phyloP scores from a whole-genome alignment of 1,140 invertebrate genomes.

The Polypedilum pembai region DNA sequence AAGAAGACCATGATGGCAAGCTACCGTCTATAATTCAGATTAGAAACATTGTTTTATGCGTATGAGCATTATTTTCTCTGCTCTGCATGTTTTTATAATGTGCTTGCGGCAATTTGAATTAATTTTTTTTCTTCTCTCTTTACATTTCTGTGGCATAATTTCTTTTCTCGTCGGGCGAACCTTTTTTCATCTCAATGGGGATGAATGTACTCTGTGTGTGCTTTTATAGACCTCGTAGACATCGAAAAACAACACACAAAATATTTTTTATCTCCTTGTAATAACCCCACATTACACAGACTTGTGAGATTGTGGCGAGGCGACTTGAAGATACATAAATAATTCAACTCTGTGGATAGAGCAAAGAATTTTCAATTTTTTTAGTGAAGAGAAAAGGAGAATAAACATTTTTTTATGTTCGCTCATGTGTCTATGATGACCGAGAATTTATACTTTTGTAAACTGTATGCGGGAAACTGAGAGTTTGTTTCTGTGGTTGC shows the following conservation, averaged over 20 bases:
- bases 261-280: not conserved
- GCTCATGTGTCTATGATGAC: not conserved
- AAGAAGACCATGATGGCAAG: not conserved
- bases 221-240: not conserved
- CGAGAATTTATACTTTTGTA: not conserved
- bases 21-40: slow-evolving; percentile 14
- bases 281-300: slow-evolving; percentile 10
- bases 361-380: not conserved
- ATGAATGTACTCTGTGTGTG: not conserved
- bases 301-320: slow-evolving; percentile 2
- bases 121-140: slow-evolving; percentile 9
- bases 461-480: not conserved
- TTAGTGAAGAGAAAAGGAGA: not conserved
- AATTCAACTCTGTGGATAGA: not conserved
- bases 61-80: not conserved
- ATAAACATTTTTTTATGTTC: slow-evolving; percentile 4
- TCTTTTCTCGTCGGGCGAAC: not conserved
- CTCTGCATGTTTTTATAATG: slow-evolving; percentile 1
- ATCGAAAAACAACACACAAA: not conserved
- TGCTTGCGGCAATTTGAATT: slow-evolving; percentile 26
- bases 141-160: slow-evolving; percentile 18
- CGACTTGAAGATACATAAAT: not conserved
- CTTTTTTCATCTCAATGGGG: not conserved
- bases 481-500: not conserved
- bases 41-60: slow-evolving; percentile 16